Base-by-base conservation (phyloP, 2,888 invertebrate genomes). In the Hirtodrosophila trivittata region DNA sequence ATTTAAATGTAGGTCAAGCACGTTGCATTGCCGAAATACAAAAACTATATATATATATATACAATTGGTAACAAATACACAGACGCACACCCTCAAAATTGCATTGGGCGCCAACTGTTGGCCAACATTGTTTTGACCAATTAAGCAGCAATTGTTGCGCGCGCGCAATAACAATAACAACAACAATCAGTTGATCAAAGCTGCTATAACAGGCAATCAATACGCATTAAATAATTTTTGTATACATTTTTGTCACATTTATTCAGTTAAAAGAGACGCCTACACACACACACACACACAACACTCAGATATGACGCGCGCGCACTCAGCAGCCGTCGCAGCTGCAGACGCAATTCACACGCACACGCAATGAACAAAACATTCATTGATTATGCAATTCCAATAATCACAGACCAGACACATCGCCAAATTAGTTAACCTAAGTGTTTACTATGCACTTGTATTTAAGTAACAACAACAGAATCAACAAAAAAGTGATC, bases 371-470 rank as follows among this genome's bases (percentile, higher is more conserved):
- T 66, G 57, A 33, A 33, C 54, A 46, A 41, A 38, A 46, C 14
- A 26, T 66, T 69, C 67, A 71, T 72, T 68, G 71, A 71, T 71
- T 71, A 71, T 71, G 71, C 71, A 71, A 71, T 71, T 70, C 30
- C 41, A 41, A 62, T 47, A 62, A 62, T 55, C 51, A 49, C 37
- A 26, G n/a, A 1, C 12, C 35, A 35, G 14, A 21, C 28, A 9
- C n/a, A 28, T 35, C 54, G 42, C 30, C 39, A 46, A 55, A 26
- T 66, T 26, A 37, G 12, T 62, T 50, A 38, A 46, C 49, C 18
- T 43, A 28, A 37, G 16, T 37, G 33, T 5, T 49, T 28, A 13
- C 25, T 28, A 50, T 55, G 42, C 28, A 49, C 25, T 60, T 38
- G 16, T 42, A 37, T 35, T 8, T 21, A 16, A 39, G 21, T 65